These are phyloP conservation scores for Corythornis vintsioides DNA, from an alignment of 2,113 vertebrate species.

Conservation along the genomic window DNA sequence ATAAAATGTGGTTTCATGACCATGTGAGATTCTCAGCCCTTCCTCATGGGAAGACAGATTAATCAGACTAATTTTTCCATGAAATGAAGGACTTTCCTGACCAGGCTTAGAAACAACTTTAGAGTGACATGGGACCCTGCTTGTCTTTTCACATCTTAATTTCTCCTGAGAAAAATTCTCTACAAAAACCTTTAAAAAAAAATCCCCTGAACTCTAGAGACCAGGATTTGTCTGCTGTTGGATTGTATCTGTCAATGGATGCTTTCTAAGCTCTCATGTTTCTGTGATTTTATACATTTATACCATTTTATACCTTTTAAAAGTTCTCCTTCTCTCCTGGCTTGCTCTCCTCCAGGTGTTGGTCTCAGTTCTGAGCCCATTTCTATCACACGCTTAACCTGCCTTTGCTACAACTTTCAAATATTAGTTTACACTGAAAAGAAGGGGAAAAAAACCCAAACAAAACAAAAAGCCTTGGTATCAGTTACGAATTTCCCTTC, in stretches of 20 bases:
- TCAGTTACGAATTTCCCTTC: slow-evolving; percentile 78
- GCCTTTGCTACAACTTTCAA: slow-evolving; percentile 52
- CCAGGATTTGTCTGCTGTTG: slow-evolving; percentile 9
- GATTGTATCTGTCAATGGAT: background rate
- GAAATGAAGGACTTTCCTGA: slow-evolving; percentile 35
- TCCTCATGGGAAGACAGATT: slow-evolving; percentile 7
- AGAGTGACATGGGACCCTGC: slow-evolving; percentile 1
- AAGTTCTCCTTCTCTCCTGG: background rate
- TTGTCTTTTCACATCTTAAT: slow-evolving; percentile 35
- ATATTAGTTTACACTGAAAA: slow-evolving; percentile 29
- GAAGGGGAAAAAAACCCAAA: background rate
- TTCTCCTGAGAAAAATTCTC: slow-evolving; percentile 61
- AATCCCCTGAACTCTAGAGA: slow-evolving; percentile 28
- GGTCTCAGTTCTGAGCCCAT: slow-evolving; percentile 20
- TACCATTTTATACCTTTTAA: slow-evolving; percentile 51
- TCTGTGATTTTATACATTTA: slow-evolving; percentile 28
- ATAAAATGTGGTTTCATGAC: background rate
- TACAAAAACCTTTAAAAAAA: slow-evolving; percentile 5
- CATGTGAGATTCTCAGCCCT: background rate
- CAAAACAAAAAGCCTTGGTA: slow-evolving; percentile 62
- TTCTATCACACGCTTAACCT: slow-evolving; percentile 63
- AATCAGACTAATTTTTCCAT: slow-evolving; percentile 49
- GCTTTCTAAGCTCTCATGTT: slow-evolving; percentile 27
- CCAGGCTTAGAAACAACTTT: slow-evolving; percentile 9
- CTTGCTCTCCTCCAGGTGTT: slow-evolving; percentile 30